Base-by-base conservation (phyloP, 2,113 vertebrate genomes). In the Emydocephalus ijimae region DNA sequence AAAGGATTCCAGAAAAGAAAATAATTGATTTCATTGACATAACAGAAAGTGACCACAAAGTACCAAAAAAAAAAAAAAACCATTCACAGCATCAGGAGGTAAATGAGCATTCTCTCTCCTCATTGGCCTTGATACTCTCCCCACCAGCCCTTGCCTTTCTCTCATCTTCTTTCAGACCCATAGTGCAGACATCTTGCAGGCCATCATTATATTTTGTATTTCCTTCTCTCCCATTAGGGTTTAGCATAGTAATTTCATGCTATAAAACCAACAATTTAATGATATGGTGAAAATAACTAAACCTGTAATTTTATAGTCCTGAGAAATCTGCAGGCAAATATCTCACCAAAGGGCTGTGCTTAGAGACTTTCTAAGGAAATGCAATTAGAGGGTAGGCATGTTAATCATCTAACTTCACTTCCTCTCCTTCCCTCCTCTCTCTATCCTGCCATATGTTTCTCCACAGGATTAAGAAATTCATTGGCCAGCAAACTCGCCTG, bases 31-130 rank as follows among this genome's bases (percentile, higher is more conserved):
- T 89, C 91, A 92, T 45, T 48, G n/a, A 87, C 69, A 92, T 85
- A 24, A 48, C 23, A 91, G 45, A 74, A 89, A 91, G 61, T 92
- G 48, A 89, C 88, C 64, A 96, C 91, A 52, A 91, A 92, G 50
- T 87, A n/a, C 23, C 59, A 39, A 94, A 74, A 93, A 93, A 93
- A 39, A 56, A 39, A 94, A 74, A 93, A 93, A 93, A 39, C 45
- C 39, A 90, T 23, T 0, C 18, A 90, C 24, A 57, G 3, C 4
- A 81, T 39, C 34, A 92, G 61, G 87, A 87, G 8, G 21, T 93
- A 91, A 45, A 11, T 88, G 45, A 26, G 57, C 20, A 24, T 57
- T 93, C 24, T 7, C 24, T 48, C 45, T 85, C 24, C 14, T 48
- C 69, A 74, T n/a, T 69, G 29, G 5, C 14, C n/a, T 74, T 12